phyloP scores from a whole-genome alignment of 2,888 invertebrate species.

The Prosapia bicincta region DNA sequence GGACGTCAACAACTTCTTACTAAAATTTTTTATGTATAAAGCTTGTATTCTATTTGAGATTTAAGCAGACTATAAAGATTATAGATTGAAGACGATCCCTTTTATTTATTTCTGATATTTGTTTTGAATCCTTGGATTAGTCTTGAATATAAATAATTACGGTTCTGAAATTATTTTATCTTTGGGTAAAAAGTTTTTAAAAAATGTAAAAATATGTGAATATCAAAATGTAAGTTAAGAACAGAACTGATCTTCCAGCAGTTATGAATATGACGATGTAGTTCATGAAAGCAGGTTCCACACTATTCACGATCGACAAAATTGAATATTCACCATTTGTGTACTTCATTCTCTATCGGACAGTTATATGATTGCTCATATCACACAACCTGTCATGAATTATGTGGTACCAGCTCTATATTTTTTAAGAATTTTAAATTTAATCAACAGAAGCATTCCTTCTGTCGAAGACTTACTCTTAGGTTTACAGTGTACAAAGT shows the following conservation, averaged over 20 bases:
- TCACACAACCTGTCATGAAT: too few relatives aligned
- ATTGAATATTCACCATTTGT: too few relatives aligned
- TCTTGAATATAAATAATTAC: slow-evolving; percentile 35
- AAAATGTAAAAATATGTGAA: slow-evolving; percentile 10
- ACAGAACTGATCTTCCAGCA: slow-evolving; percentile 27
- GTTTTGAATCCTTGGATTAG: background rate
- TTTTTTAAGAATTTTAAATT: slow-evolving; percentile 23
- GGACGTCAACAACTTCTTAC: too few relatives aligned
- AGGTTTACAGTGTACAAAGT: slow-evolving; percentile 1
- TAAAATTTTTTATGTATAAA: too few relatives aligned
- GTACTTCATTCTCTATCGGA: too few relatives aligned
- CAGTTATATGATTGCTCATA: too few relatives aligned
- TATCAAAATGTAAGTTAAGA: slow-evolving; percentile 26
- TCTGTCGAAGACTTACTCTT: slow-evolving; percentile 19
- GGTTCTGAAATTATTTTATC: slow-evolving; percentile 9
- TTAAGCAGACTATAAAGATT: too few relatives aligned
- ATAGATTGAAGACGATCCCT: too few relatives aligned
- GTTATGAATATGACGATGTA: background rate
- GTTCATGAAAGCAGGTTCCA: too few relatives aligned
- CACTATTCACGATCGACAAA: too few relatives aligned
- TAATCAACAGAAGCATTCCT: slow-evolving; percentile 24
- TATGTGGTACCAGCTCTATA: background rate
- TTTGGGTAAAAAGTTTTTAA: background rate
- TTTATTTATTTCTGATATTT: too few relatives aligned
- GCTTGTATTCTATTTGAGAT: too few relatives aligned